Evolutionary conservation across 1,140 invertebrate species (phyloP).

Genomic region (Aphaenogaster ashmeadi): DNA sequence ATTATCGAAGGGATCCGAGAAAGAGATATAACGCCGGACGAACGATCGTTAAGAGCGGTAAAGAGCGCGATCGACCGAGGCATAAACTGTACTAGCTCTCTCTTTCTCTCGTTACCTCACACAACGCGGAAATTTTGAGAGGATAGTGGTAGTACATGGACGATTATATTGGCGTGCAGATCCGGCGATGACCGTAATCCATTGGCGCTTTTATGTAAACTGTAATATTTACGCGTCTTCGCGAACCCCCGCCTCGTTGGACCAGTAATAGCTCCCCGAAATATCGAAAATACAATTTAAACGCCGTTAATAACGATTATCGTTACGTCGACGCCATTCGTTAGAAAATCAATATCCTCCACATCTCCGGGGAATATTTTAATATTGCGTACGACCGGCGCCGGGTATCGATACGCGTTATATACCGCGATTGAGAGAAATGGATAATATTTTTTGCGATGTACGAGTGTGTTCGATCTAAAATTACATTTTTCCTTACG

Average conservation of each 20-base stretch:
- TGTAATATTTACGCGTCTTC: constrained; percentile 60
- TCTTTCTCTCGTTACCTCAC: neutral
- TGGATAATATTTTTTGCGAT: constrained; percentile 3
- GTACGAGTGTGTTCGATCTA: neutral
- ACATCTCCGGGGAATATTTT: constrained; percentile 50
- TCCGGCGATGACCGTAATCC: constrained; percentile 63
- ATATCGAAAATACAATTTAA: constrained; percentile 65
- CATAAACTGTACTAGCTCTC: constrained; percentile 15
- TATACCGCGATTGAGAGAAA: neutral
- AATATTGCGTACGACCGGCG: constrained; percentile 44
- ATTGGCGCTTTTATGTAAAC: constrained; percentile 68
- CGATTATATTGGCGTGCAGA: constrained; percentile 54
- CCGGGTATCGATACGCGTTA: neutral
- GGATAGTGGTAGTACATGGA: neutral
- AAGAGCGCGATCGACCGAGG: constrained; percentile 23
- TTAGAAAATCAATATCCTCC: constrained; percentile 58
- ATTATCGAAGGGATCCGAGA: constrained; percentile 40
- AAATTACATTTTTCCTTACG: constrained; percentile 46
- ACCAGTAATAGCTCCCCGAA: constrained; percentile 41
- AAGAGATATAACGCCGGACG: neutral
- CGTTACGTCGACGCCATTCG: constrained; percentile 41
- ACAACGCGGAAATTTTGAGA: constrained; percentile 35
- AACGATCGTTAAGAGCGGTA: constrained; percentile 32
- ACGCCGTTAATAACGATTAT: constrained; percentile 60
- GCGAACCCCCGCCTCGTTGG: neutral